Conservation (phyloP, 2,113 vertebrate species). For the Candoia aspera region DNA sequence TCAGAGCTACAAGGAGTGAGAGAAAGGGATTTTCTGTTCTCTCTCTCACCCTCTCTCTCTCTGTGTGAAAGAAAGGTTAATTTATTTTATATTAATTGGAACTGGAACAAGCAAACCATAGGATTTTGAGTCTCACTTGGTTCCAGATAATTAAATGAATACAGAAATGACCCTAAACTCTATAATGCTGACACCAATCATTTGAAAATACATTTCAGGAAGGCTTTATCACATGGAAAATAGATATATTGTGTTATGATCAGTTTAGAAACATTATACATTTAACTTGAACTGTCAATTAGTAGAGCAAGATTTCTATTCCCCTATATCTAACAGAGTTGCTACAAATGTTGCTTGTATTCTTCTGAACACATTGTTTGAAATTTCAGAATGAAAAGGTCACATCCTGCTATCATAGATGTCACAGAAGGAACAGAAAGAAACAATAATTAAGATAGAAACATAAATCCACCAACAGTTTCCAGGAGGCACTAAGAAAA, state of each 20-base stretch:
- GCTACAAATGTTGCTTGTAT: conserved; percentile 12
- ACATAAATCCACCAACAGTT: background rate
- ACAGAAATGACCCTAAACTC: background rate
- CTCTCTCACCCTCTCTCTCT: too few species aligned
- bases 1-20: too few species aligned
- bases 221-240: background rate
- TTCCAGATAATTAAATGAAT: background rate
- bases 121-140: background rate
- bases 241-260: background rate
- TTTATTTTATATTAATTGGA: background rate
- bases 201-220: background rate
- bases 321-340: background rate
- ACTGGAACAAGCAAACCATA: background rate
- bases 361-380: conserved; percentile 21
- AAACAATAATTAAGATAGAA: conserved; percentile 25
- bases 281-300: conserved; percentile 4
- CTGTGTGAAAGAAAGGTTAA: background rate
- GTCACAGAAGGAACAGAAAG: conserved; percentile 7
- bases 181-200: background rate
- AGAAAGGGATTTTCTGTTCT: background rate
- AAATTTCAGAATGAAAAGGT: conserved; percentile 32
- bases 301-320: background rate
- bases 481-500: background rate
- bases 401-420: conserved; percentile 9
- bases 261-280: background rate